Evolutionary conservation across 2,113 vertebrate species (phyloP), one percentile per base, ranked within the genome.

Genomic region (Vicugna pacos): DNA sequence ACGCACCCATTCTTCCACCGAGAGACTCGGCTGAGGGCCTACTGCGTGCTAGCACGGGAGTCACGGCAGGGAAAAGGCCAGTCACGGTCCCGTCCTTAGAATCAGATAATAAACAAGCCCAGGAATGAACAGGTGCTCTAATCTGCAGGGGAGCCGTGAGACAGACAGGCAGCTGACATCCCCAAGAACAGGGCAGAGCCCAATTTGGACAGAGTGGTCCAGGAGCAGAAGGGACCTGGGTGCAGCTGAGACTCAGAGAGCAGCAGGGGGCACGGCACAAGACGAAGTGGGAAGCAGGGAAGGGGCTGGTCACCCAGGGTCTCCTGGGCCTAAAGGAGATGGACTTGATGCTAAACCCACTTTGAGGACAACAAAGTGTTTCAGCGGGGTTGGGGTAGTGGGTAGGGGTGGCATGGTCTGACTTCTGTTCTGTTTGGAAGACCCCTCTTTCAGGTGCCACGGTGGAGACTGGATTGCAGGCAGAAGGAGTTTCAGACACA

Each of bases 121-220:
- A 3, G 16, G 50, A 20, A 10, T 2, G 16, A 52, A 30, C 0
- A 2, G 22, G 20, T 0, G 52, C 5, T 17, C 28, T 3, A 3
- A 20, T 1, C n/a, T 0, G 12, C 20, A 26, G 6, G 20, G 17
- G 56, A 48, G 0, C 10, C 0, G 0, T 3, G 0, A 2, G 14
- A 9, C 3, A 35, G 10, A 19, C 5, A 2, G 38, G n/a, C n/a
- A 20, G 76, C 42, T 2, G 24, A 3, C 52, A 2, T 1, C 17
- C 0, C 0, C 2, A 17, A 7, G 30, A 0, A 4, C 19, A 14
- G 70, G 9, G 28, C 42, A 16, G 42, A 52, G 54, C 30, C 52
- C 13, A 0, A 0, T 32, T 8, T 83, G 38, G 62, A 70, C 0
- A 5, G 3, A 1, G 11, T 0, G 38, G 60, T 8, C 60, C 3